phyloP scores from a whole-genome alignment of 2,797 vertebrate genomes.

The Halcyon smyrnensis region DNA sequence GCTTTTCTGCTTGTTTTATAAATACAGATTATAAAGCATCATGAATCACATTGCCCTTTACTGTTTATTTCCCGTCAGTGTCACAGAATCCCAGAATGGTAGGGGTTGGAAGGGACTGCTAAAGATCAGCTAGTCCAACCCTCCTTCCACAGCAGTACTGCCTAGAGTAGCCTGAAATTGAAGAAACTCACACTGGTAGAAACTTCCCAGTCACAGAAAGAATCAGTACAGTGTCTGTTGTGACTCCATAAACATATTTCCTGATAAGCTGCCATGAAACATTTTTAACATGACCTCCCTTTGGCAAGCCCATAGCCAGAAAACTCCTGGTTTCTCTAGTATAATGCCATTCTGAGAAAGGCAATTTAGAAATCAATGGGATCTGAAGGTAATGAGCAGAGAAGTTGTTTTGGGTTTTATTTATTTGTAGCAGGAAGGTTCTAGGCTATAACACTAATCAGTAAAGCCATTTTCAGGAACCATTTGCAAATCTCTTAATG shows the following conservation, averaged over 20 bases:
- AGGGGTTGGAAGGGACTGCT: no score
- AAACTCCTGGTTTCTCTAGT: neutral
- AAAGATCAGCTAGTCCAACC: no score
- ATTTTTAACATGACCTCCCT: neutral
- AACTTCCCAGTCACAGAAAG: neutral
- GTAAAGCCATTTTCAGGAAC: neutral
- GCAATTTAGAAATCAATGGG: neutral
- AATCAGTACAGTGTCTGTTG: neutral
- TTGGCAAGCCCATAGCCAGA: neutral
- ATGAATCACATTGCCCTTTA: neutral
- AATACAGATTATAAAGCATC: neutral
- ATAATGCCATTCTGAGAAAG: neutral
- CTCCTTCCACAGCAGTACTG: no score
- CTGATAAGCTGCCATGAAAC: neutral
- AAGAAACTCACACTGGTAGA: neutral
- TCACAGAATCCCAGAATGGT: no score
- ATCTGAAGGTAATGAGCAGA: neutral
- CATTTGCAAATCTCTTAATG: neutral
- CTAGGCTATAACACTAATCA: neutral
- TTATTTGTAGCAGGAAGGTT: neutral
- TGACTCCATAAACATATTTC: neutral
- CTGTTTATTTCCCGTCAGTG: neutral
- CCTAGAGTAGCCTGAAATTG: neutral
- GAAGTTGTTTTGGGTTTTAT: neutral
- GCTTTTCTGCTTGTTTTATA: neutral